These are phyloP conservation scores for Thaumetopoea pityocampa DNA, from an alignment of 1,140 invertebrate genomes.

Conservation along the genomic window DNA sequence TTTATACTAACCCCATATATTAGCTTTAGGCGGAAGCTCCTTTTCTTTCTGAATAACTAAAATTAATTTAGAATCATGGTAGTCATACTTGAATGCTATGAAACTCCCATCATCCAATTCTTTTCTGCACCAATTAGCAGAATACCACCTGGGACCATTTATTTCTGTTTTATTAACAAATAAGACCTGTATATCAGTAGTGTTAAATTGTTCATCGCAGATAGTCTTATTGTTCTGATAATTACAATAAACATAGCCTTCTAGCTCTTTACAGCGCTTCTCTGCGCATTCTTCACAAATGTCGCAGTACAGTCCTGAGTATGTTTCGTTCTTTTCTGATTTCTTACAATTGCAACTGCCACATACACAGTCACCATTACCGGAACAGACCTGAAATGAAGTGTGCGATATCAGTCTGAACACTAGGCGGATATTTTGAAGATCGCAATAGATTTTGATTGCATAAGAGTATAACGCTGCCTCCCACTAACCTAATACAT, in stretches of 20 bases:
- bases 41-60: slow-evolving; percentile 49
- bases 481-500: no score
- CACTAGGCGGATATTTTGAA: no score
- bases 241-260: slow-evolving; percentile 83
- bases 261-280: slow-evolving; percentile 83
- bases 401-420: no score
- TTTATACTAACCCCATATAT: slow-evolving; percentile 45
- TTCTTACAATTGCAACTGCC: slow-evolving; percentile 40
- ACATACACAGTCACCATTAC: slow-evolving; percentile 80
- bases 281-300: slow-evolving; percentile 74
- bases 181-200: slow-evolving; percentile 47
- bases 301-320: slow-evolving; percentile 82
- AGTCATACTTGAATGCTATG: slow-evolving; percentile 43
- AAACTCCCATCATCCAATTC: slow-evolving; percentile 30
- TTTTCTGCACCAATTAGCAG: slow-evolving; percentile 40
- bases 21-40: slow-evolving; percentile 27
- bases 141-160: slow-evolving; percentile 21
- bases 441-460: no score
- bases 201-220: slow-evolving; percentile 76
- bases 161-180: slow-evolving; percentile 41
- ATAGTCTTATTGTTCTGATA: slow-evolving; percentile 68
- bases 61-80: slow-evolving; percentile 21
- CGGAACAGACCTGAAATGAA: slow-evolving; percentile 76
- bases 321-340: slow-evolving; percentile 61
- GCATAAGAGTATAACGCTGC: no score